phyloP scores from a whole-genome alignment of 2,113 vertebrate genomes.

The Oxygymnocypris stewartii region DNA sequence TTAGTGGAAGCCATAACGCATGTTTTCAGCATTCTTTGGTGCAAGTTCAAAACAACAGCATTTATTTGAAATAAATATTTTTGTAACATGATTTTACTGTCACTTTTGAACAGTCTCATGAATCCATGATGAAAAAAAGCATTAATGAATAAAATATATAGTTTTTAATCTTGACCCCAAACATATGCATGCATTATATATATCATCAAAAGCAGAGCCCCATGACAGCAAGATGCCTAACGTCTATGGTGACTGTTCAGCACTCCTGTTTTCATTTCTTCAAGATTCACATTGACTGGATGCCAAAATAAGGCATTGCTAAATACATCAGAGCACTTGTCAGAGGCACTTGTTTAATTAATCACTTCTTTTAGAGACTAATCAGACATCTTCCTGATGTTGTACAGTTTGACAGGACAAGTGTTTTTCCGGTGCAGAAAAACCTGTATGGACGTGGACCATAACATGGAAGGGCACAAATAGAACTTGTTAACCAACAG shows the following conservation, averaged over 20 bases:
- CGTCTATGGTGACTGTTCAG: background rate
- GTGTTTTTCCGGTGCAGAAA: background rate
- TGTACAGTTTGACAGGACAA: background rate
- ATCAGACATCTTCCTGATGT: background rate
- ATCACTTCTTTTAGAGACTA: constrained; percentile 1
- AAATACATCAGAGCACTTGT: background rate
- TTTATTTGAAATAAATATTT: background rate
- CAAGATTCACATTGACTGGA: background rate
- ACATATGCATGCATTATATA: no score
- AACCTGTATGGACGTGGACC: background rate
- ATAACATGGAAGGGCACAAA: background rate
- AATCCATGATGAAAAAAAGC: background rate
- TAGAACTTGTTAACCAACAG: background rate
- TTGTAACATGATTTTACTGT: background rate
- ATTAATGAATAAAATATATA: background rate
- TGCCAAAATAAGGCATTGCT: background rate
- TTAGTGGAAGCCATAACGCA: background rate
- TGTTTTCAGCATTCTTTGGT: background rate
- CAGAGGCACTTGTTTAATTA: constrained; percentile 2
- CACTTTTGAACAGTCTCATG: background rate
- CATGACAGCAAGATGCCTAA: background rate
- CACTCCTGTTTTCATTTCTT: background rate
- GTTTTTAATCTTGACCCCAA: background rate
- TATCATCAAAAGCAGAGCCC: background rate
- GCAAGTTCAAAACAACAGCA: background rate